Evolutionary conservation across 2,888 invertebrate genomes (phyloP).

Genomic region (Lasius fuliginosus): DNA sequence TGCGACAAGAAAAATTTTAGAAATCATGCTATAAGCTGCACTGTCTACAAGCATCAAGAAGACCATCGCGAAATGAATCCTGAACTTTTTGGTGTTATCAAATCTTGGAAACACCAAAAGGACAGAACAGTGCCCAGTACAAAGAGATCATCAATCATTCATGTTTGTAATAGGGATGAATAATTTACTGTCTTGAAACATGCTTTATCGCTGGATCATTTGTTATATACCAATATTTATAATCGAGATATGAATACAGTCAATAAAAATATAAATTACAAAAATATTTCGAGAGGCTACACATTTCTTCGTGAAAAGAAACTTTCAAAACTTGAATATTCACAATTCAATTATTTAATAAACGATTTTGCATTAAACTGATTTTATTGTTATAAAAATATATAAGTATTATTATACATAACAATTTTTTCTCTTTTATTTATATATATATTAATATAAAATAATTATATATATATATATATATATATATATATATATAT

Average conservation of each 20-base stretch:
- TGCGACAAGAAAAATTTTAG: not conserved
- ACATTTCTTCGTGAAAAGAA: slow-evolving; percentile 43
- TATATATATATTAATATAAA: not conserved
- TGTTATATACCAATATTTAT: slow-evolving; percentile 22
- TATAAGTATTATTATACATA: not conserved
- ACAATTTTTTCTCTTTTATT: not conserved
- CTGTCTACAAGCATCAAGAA: not conserved
- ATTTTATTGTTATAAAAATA: slow-evolving; percentile 2
- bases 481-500: not conserved
- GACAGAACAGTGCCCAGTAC: not conserved
- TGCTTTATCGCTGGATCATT: slow-evolving; percentile 53
- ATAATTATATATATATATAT: not conserved
- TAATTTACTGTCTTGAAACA: slow-evolving; percentile 31
- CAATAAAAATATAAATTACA: not conserved
- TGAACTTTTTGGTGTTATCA: not conserved
- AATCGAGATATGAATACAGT: not conserved
- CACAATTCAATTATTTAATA: not conserved
- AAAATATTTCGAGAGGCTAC: not conserved
- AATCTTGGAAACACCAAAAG: not conserved
- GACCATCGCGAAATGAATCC: not conserved
- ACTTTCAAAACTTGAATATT: not conserved
- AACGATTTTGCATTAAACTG: not conserved
- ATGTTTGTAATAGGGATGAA: slow-evolving; percentile 2
- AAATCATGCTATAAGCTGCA: not conserved
- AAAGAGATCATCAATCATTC: not conserved